phyloP scores from a whole-genome alignment of 2,797 vertebrate genomes.

The Hydrolagus colliei region DNA sequence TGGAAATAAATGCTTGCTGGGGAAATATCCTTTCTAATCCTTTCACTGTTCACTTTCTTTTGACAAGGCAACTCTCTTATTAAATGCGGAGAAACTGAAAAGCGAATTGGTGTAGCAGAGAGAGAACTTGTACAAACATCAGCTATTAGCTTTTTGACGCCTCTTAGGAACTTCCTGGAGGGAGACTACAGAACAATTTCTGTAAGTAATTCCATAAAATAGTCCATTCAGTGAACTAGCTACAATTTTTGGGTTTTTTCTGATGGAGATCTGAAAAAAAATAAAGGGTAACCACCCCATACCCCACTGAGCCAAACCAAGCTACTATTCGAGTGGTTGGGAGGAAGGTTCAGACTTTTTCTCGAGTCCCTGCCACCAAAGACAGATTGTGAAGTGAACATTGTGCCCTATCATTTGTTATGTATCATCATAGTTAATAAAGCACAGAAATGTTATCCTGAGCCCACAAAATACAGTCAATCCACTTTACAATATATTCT shows the following conservation, averaged over 20 bases:
- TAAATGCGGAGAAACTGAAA: conserved; percentile 85
- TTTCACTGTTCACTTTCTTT: background rate
- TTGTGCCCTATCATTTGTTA: too few species aligned
- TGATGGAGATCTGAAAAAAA: background rate
- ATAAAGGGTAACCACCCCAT: background rate
- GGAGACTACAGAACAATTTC: conserved; percentile 97
- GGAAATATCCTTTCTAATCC: background rate
- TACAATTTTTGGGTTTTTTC: background rate
- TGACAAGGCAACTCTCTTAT: conserved; percentile 78
- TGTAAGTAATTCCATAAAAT: conserved; percentile 59
- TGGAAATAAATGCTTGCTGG: background rate
- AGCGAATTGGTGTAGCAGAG: conserved; percentile 86
- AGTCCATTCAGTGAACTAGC: conserved; percentile 3
- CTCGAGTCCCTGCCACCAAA: too few species aligned
- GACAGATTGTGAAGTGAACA: too few species aligned
- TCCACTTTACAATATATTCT: too few species aligned
- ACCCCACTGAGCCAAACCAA: too few species aligned
- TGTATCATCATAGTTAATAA: too few species aligned
- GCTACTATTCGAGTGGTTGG: too few species aligned
- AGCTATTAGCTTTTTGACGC: conserved; percentile 94
- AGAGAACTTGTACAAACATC: conserved; percentile 87
- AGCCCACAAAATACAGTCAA: too few species aligned
- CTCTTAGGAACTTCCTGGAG: conserved; percentile 92
- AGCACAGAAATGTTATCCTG: too few species aligned
- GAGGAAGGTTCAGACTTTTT: too few species aligned